Conservation (phyloP, 2,113 vertebrate species). For the Seriola dumerili region DNA sequence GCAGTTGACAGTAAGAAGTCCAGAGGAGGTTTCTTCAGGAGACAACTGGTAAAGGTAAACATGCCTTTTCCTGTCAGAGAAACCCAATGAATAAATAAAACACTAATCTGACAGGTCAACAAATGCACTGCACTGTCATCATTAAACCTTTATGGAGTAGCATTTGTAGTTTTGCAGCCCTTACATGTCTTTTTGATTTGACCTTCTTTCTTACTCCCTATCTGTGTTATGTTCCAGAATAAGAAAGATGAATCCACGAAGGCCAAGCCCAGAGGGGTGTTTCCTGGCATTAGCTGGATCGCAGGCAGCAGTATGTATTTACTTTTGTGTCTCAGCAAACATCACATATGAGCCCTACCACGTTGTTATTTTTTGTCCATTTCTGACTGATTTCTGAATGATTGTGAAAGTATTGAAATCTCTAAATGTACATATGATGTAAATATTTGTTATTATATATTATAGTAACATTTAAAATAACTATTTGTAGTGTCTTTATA, state of each 20-base stretch:
- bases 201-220: background rate
- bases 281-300: slow-evolving; percentile 87
- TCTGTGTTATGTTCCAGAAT: slow-evolving; percentile 67
- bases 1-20: slow-evolving; percentile 90
- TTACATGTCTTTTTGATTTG: background rate
- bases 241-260: slow-evolving; percentile 87
- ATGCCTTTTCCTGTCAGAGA: background rate
- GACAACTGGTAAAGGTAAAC: slow-evolving; percentile 80
- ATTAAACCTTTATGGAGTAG: background rate
- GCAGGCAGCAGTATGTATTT: slow-evolving; percentile 77
- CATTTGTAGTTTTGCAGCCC: background rate
- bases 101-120: background rate
- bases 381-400: background rate
- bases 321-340: background rate
- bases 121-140: background rate
- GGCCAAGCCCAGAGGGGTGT: slow-evolving; percentile 78
- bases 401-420: background rate
- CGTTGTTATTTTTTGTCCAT: background rate
- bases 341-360: background rate
- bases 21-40: slow-evolving; percentile 89
- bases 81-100: background rate
- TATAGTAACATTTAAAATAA: background rate
- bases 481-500: background rate
- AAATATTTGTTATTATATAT: background rate
- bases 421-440: background rate